Evolutionary conservation across 2,797 vertebrate genomes (phyloP).

Genomic region (Lutjanus argentimaculatus): DNA sequence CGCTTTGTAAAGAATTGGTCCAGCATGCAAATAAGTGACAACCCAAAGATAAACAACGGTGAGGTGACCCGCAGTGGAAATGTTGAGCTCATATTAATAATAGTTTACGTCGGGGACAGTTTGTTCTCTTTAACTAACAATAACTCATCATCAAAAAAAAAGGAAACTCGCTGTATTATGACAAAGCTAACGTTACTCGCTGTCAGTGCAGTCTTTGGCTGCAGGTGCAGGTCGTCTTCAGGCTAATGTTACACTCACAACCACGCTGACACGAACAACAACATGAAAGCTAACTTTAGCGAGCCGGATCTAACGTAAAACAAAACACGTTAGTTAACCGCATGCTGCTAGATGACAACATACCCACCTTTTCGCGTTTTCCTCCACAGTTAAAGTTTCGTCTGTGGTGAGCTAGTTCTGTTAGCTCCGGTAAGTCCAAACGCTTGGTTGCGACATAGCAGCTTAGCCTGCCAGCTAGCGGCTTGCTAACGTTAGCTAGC

Average conservation of each 20-base stretch:
- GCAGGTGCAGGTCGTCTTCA: neutral
- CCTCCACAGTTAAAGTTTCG: constrained; percentile 25
- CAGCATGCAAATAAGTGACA: constrained; percentile 11
- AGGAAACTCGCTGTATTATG: neutral
- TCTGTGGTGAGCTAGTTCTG: constrained; percentile 35
- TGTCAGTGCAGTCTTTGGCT: neutral
- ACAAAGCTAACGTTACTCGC: neutral
- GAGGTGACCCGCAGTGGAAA: no score
- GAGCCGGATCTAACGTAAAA: neutral
- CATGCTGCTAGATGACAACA: neutral
- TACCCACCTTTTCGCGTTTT: constrained; percentile 68
- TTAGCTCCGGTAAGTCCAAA: constrained; percentile 61
- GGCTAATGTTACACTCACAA: neutral
- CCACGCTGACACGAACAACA: neutral
- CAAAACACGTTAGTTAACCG: neutral
- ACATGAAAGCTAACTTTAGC: constrained; percentile 34
- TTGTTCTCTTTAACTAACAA: no score
- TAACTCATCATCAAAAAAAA: neutral
- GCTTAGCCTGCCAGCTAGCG: constrained; percentile 47
- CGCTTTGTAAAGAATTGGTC: constrained; percentile 16
- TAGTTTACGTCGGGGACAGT: no score
- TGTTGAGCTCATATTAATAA: no score
- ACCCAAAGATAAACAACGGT: neutral
- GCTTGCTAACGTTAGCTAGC: constrained; percentile 46
- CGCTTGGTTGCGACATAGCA: constrained; percentile 74